These are phyloP conservation scores for Galeopsomyia nigrocyanea DNA, from an alignment of 2,888 invertebrate genomes.

Conservation along the genomic window DNA sequence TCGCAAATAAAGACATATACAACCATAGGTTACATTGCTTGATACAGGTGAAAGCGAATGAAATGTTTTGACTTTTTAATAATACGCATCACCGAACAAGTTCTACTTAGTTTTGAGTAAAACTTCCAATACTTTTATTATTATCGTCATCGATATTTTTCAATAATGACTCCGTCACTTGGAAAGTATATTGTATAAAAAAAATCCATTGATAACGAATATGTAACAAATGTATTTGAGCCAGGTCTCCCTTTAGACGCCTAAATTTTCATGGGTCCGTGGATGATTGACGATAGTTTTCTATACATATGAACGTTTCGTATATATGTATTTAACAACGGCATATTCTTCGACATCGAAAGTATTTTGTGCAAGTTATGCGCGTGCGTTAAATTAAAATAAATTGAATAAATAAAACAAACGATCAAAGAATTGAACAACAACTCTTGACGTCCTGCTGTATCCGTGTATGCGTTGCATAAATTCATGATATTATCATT, in stretches of 20 bases:
- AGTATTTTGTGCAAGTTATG: too few species aligned
- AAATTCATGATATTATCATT: not conserved
- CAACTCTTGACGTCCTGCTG: conserved; percentile 18
- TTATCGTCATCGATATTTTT: conserved; percentile 32
- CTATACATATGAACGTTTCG: conserved; percentile 24
- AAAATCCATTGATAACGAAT: not conserved
- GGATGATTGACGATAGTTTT: conserved; percentile 28
- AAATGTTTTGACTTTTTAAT: too few species aligned
- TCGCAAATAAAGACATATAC: too few species aligned
- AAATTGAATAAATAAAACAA: conserved; percentile 13
- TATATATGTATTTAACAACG: conserved; percentile 6
- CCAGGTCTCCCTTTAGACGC: not conserved
- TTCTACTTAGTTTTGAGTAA: conserved; percentile 2
- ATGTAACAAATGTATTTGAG: too few species aligned
- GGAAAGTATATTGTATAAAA: conserved; percentile 29
- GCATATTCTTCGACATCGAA: not conserved
- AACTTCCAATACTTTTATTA: conserved; percentile 16
- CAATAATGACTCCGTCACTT: conserved; percentile 31
- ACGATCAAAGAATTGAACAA: not conserved
- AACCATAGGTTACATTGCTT: too few species aligned
- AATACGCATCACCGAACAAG: too few species aligned
- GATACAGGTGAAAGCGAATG: too few species aligned
- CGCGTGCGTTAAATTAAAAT: not conserved
- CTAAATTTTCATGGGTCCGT: conserved; percentile 16
- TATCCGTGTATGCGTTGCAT: conserved; percentile 15